Percentiles rank a stretch among this genome's conserved stretches.
phyloP scores from a whole-genome alignment of 35 echinoderm and acorn worm genomes.

The Lytechinus variegatus region DNA sequence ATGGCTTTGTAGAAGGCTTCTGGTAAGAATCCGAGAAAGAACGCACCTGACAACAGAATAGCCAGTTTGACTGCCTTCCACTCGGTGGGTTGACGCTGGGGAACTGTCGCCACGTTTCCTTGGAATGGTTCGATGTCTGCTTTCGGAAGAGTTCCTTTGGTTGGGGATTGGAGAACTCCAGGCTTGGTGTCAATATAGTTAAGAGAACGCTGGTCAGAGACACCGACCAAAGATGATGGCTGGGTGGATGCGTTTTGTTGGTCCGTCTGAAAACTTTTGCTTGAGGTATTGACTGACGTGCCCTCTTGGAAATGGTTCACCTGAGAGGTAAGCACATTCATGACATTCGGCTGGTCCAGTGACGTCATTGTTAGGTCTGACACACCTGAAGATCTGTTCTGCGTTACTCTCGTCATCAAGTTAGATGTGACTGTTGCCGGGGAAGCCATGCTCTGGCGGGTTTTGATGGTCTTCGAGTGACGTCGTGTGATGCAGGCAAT shows the following conservation, averaged over 20 bases:
- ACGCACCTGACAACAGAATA: not conserved
- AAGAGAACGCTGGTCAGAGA: not conserved
- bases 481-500: not conserved
- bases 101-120: not conserved
- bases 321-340: not conserved
- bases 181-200: not conserved
- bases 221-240: not conserved
- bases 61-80: not conserved
- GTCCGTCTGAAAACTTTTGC: not conserved
- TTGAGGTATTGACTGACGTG: not conserved
- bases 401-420: not conserved
- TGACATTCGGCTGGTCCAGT: not conserved
- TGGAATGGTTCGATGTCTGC: not conserved
- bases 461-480: not conserved
- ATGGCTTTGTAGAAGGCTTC: not conserved
- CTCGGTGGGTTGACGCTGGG: not conserved
- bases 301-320: not conserved
- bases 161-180: not conserved
- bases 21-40: not conserved
- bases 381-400: not conserved
- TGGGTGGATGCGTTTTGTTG: not conserved
- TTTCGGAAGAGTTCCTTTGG: not conserved
- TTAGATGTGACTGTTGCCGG: not conserved
- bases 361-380: not conserved
- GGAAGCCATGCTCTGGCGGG: not conserved